Conservation (phyloP, 2,113 vertebrate genomes). For the Columba livia region DNA sequence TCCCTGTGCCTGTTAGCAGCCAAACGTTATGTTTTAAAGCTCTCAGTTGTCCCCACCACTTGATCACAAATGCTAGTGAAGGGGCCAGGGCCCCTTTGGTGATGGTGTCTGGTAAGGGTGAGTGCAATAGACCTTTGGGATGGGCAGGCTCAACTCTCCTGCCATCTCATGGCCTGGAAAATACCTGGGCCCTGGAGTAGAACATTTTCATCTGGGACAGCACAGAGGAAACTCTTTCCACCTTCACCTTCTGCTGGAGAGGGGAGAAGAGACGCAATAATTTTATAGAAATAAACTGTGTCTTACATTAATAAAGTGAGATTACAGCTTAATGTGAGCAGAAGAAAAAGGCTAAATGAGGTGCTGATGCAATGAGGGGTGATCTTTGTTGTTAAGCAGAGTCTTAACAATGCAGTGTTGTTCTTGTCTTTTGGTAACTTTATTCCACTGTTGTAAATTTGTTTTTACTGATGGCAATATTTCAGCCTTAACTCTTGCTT, state of each 20-base stretch:
- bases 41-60: not conserved
- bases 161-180: not conserved
- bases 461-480: not conserved
- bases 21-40: not conserved
- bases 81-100: not conserved
- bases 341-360: not conserved
- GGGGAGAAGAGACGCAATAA: not conserved
- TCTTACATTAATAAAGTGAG: not conserved
- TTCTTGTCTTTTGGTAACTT: not conserved
- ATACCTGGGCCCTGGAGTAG: not conserved
- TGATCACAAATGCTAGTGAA: not conserved
- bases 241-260: not conserved
- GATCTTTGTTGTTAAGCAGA: constrained; percentile 14
- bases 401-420: constrained; percentile 14
- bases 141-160: not conserved
- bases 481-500: constrained; percentile 2
- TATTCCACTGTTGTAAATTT: constrained; percentile 31
- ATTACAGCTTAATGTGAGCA: constrained; percentile 19
- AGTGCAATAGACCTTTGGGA: not conserved
- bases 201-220: not conserved
- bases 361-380: not conserved
- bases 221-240: not conserved
- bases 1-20: not conserved
- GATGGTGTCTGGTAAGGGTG: too few relatives aligned
- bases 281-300: not conserved